Percentiles rank a stretch among this genome's conserved stretches.
These are phyloP conservation scores for Drosophila novamexicana DNA, from an alignment of 1,140 invertebrate genomes.

Conservation along the genomic window DNA sequence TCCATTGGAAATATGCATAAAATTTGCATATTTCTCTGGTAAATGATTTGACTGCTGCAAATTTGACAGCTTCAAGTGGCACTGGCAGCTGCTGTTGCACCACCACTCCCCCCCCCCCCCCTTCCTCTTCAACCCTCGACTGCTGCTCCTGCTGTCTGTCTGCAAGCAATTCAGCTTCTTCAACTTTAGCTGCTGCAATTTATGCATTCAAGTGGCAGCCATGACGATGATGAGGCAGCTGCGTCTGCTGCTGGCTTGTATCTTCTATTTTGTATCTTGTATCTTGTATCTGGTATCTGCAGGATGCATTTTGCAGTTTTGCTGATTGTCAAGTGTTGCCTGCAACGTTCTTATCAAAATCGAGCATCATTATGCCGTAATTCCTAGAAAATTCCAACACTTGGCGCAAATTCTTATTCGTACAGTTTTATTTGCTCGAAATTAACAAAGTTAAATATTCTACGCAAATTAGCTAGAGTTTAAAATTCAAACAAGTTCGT, in stretches of 20 bases:
- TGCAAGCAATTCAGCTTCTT: slow-evolving; percentile 51
- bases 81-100: slow-evolving; percentile 53
- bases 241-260: slow-evolving; percentile 1
- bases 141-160: slow-evolving; percentile 9
- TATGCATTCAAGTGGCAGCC: slow-evolving; percentile 78
- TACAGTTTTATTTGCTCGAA: no score
- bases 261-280: slow-evolving; percentile 42
- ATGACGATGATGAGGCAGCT: slow-evolving; percentile 33
- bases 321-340: slow-evolving; percentile 70
- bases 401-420: background rate
- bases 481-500: no score
- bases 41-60: slow-evolving; percentile 72
- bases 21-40: slow-evolving; percentile 66
- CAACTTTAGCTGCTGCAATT: slow-evolving; percentile 66
- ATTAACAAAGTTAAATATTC: no score
- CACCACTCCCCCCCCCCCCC: background rate
- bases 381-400: slow-evolving; percentile 2
- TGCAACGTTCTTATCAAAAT: slow-evolving; percentile 51
- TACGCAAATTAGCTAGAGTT: no score
- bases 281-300: slow-evolving; percentile 63
- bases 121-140: no score
- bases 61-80: slow-evolving; percentile 79
- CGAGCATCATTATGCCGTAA: slow-evolving; percentile 64
- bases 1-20: slow-evolving; percentile 45
- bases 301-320: slow-evolving; percentile 62